A percentile compares a stretch with the other conserved stretches of the same genome.
These are phyloP conservation scores for Bothrops jararaca DNA, from an alignment of 2,113 vertebrate species.

Conservation along the genomic window DNA sequence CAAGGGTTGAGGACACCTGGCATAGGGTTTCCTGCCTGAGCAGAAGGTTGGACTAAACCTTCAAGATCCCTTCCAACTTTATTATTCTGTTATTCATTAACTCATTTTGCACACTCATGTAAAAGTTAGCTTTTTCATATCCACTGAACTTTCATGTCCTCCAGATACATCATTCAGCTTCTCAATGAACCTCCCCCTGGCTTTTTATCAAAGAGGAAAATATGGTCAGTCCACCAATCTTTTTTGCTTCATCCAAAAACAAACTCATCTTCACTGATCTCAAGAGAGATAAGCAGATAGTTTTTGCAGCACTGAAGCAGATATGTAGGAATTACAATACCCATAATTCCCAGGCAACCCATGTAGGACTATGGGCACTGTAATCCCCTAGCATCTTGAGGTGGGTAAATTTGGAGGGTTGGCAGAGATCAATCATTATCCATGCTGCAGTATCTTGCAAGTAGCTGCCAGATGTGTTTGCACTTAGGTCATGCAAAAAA, in stretches of 20 bases:
- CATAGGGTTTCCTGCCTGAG: neutral
- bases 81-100: neutral
- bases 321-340: neutral
- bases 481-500: neutral
- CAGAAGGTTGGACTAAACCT: neutral
- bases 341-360: neutral
- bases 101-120: neutral
- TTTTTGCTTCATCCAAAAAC: neutral
- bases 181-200: neutral
- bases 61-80: neutral
- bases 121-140: neutral
- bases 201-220: neutral
- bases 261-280: neutral
- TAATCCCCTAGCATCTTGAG: neutral
- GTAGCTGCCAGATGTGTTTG: neutral
- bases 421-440: neutral
- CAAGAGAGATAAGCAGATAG: neutral
- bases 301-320: neutral
- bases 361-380: neutral
- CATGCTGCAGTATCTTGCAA: neutral
- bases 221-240: neutral
- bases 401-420: neutral
- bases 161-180: neutral
- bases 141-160: neutral
- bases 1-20: neutral